phyloP scores from a whole-genome alignment of 2,888 invertebrate species.

The Microplitis deprimator region DNA sequence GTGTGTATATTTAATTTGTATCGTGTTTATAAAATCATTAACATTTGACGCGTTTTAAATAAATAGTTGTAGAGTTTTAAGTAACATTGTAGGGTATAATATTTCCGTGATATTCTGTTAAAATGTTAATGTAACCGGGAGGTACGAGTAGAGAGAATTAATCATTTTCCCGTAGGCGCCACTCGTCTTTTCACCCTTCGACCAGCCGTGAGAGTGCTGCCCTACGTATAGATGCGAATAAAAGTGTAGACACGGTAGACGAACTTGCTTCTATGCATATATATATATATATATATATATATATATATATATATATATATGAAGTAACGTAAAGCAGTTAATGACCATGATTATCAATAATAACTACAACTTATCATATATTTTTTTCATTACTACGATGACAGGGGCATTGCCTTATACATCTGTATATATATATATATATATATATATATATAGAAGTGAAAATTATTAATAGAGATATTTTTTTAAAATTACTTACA shows the following conservation, averaged over 20 bases:
- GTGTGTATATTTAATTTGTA: constrained; percentile 4
- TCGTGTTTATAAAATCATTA: neutral
- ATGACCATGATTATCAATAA: constrained; percentile 59
- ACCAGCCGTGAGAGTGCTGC: constrained; percentile 5
- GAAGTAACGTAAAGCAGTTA: constrained; percentile 48
- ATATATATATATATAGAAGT: neutral
- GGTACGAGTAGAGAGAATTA: neutral
- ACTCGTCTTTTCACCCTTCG: constrained; percentile 19
- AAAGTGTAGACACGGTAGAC: constrained; percentile 25
- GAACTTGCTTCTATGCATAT: neutral
- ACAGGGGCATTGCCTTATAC: constrained; percentile 44
- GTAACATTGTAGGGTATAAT: neutral
- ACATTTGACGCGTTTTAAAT: neutral
- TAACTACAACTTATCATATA: constrained; percentile 53
- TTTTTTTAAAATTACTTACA: too few relatives aligned
- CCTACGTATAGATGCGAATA: neutral
- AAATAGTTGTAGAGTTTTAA: neutral
- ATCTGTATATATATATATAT: neutral
- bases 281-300: neutral
- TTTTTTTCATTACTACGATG: constrained; percentile 48
- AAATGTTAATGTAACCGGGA: neutral
- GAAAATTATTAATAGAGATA: too few relatives aligned
- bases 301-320: neutral
- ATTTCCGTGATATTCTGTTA: neutral
- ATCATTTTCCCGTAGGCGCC: constrained; percentile 22